Percentiles rank a stretch among this genome's conserved stretches.
Evolutionary conservation across 2,888 invertebrate genomes (phyloP).

Genomic region (Drosophila fulvimacula): DNA sequence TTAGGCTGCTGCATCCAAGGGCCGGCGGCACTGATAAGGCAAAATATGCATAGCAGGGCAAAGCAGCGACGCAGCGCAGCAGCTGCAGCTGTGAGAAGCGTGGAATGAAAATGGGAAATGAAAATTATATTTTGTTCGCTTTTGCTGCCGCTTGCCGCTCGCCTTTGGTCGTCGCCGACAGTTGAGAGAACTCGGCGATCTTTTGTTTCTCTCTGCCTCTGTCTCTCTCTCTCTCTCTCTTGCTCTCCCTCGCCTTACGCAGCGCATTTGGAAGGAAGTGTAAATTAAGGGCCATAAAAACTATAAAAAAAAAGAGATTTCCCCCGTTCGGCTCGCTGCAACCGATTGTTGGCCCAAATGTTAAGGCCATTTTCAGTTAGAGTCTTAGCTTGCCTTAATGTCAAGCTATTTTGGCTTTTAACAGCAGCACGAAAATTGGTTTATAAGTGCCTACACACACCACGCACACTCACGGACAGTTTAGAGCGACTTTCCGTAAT

Average conservation of each 20-base stretch:
- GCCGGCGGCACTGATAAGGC: constrained; percentile 53
- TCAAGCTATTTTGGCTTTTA: constrained; percentile 77
- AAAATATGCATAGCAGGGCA: constrained; percentile 53
- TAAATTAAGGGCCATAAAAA: constrained; percentile 77
- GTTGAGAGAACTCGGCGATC: constrained; percentile 23
- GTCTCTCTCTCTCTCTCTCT: constrained; percentile 17
- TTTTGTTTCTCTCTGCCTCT: constrained; percentile 29
- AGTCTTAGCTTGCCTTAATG: constrained; percentile 43
- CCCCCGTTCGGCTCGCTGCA: constrained; percentile 7
- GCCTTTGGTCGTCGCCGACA: constrained; percentile 35
- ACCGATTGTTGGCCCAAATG: constrained; percentile 47
- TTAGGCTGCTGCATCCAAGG: constrained; percentile 26
- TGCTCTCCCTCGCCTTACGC: constrained; percentile 24
- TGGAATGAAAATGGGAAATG: constrained; percentile 68
- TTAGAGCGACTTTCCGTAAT: constrained; percentile 43
- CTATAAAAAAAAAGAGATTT: constrained; percentile 3
- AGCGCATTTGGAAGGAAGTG: constrained; percentile 67
- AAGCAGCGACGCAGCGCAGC: constrained; percentile 7
- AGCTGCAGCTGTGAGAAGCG: constrained; percentile 8
- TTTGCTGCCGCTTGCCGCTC: constrained; percentile 44
- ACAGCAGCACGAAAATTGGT: constrained; percentile 71
- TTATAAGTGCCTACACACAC: constrained; percentile 53
- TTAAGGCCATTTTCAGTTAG: constrained; percentile 57
- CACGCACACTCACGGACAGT: constrained; percentile 16
- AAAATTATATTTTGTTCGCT: constrained; percentile 75